Evolutionary conservation across 2,113 vertebrate genomes (phyloP), one percentile per base, ranked within the genome.

Genomic region (Isichthys henryi): DNA sequence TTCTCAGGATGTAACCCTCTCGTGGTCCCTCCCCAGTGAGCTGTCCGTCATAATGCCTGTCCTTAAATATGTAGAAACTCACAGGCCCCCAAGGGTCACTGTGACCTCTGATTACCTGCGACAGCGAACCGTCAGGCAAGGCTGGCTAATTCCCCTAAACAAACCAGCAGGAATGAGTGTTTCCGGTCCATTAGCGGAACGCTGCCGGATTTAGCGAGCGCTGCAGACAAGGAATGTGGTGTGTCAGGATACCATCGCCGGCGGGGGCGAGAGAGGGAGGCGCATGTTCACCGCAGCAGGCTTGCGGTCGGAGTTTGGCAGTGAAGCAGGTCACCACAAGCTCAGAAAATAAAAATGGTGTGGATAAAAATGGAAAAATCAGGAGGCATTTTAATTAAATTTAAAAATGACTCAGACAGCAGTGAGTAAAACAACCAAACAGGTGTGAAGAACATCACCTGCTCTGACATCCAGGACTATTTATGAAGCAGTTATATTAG

Each of bases 181-280:
- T 94, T 93, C 90, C 93, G 23, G 70, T 5, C 70, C 49, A 84
- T 84, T 45, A 84, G 23, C 43, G 19, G 45, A 84, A 48, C 39
- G 10, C 17, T 48, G 39, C 3, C 7, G 7, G 43, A 43, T 82
- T 45, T 45, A 43, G 31, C 19, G 43, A 45, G 43, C 8, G 6
- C 77, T 3, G 77, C 35, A 45, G 77, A 82, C 19, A 13, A 82
- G 13, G 31, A 82, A 39, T 39, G 77, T 15, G 13, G 77, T 19
- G 31, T 56, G 35, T 35, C 56, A n/a, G 23, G 62, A 9, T 27
- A 1, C 62, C 62, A 11, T 1, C 10, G 62, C 62, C 27, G 10
- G 62, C n/a, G n/a, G 62, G 62, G 62, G 3, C n/a, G 1, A 27
- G n/a, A 31, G 62, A 3, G 62, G 23, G 62, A 27, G 23, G 62